Percentiles rank a stretch among this genome's conserved stretches.
Conservation (phyloP, 2,797 vertebrate species). For the Telmatherina bonti region DNA sequence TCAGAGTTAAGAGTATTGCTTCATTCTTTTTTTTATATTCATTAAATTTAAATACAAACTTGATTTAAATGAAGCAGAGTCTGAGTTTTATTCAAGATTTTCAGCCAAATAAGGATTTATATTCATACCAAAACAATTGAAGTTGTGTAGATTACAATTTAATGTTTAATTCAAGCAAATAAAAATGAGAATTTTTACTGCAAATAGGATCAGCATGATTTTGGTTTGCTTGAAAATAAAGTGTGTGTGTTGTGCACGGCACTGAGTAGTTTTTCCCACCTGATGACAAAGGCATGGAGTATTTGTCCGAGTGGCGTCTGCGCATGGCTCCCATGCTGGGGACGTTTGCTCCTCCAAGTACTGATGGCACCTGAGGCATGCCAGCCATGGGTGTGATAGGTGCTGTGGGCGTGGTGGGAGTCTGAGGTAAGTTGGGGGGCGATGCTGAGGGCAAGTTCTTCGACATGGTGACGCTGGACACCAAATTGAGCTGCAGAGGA, state of each 20-base stretch:
- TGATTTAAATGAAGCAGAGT: slow-evolving; percentile 7
- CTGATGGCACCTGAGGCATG: slow-evolving; percentile 97
- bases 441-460: slow-evolving; percentile 98
- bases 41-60: slow-evolving; percentile 34
- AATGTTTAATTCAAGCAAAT: not conserved
- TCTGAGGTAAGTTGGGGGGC: slow-evolving; percentile 99
- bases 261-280: slow-evolving; percentile 86
- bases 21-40: slow-evolving; percentile 31
- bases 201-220: not conserved
- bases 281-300: slow-evolving; percentile 98
- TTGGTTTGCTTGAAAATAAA: not conserved
- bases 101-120: slow-evolving; percentile 6
- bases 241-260: slow-evolving; percentile 14
- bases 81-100: slow-evolving; percentile 7
- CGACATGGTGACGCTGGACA: slow-evolving; percentile 99
- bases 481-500: slow-evolving; percentile 93
- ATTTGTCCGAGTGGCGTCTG: slow-evolving; percentile 98
- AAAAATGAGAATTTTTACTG: not conserved
- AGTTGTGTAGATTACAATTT: not conserved
- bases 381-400: slow-evolving; percentile 97
- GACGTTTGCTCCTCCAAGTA: slow-evolving; percentile 96
- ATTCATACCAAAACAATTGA: not conserved
- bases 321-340: slow-evolving; percentile 98
- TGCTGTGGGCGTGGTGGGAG: slow-evolving; percentile 97
- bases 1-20: slow-evolving; percentile 14